These are phyloP conservation scores for Dicrurus megarhynchus DNA, from an alignment of 2,113 vertebrate genomes.

Conservation along the genomic window DNA sequence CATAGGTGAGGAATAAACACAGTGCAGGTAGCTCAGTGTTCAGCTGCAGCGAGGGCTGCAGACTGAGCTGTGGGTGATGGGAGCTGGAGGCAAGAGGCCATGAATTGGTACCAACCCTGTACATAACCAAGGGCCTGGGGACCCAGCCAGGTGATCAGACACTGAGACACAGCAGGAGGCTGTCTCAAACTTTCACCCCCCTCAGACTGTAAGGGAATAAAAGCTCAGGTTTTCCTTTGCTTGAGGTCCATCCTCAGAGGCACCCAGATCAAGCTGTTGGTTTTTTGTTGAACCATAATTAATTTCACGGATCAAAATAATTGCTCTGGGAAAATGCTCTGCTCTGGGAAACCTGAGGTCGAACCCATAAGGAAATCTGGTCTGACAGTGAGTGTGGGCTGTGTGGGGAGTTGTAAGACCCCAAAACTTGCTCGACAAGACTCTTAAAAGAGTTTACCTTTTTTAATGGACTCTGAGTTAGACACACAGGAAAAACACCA, in stretches of 20 bases:
- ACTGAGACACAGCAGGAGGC: neutral
- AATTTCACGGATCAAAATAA: neutral
- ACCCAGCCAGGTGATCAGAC: too few relatives aligned
- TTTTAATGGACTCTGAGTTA: neutral
- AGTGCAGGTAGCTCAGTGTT: neutral
- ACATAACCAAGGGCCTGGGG: too few relatives aligned
- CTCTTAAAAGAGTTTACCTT: neutral
- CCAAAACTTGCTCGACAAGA: neutral
- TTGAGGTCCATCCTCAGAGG: neutral
- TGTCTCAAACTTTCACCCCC: neutral
- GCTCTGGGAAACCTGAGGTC: neutral
- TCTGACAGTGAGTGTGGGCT: neutral
- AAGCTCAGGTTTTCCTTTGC: neutral
- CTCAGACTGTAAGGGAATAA: neutral
- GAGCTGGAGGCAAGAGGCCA: neutral
- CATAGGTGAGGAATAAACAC: neutral
- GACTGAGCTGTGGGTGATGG: neutral
- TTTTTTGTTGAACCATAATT: neutral
- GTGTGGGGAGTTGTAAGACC: neutral
- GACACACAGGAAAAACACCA: neutral
- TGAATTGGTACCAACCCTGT: neutral
- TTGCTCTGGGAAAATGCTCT: neutral
- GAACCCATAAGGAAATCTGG: neutral
- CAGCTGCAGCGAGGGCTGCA: neutral
- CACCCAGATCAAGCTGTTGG: neutral